Evolutionary conservation across 30 jellyfish, hydroid and myxozoan species (phyloP).

Genomic region (Cassiopea andromeda): DNA sequence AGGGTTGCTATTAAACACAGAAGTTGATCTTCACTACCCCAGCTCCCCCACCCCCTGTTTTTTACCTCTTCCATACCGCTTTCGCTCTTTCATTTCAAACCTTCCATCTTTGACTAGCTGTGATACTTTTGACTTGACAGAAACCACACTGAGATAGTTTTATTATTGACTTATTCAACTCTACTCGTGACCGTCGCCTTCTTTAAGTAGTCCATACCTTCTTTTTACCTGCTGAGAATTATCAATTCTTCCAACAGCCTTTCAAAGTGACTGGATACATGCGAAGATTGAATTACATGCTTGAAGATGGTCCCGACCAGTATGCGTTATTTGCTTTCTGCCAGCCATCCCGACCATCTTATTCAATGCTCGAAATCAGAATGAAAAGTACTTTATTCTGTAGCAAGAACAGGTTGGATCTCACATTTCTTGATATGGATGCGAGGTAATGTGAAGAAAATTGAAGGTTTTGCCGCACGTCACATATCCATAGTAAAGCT

Average conservation of each 20-base stretch:
- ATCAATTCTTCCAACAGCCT: constrained; percentile 67
- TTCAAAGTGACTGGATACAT: constrained; percentile 80
- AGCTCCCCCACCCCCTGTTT: no score
- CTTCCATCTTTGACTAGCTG: no score
- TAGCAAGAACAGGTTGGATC: constrained; percentile 91
- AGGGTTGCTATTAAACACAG: no score
- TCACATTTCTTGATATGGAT: constrained; percentile 91
- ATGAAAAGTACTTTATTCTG: constrained; percentile 93
- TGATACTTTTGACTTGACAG: no score
- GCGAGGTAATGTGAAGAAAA: constrained; percentile 67
- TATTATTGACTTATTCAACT: no score
- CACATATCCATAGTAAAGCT: no score
- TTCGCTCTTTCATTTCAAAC: no score
- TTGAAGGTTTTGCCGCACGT: no score
- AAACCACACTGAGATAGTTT: no score
- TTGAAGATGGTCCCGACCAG: constrained; percentile 61
- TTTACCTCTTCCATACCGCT: no score
- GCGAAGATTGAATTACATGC: constrained; percentile 57
- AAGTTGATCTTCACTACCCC: no score
- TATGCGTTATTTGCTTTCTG: constrained; percentile 87
- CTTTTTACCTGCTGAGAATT: neutral
- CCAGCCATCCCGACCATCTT: constrained; percentile 88
- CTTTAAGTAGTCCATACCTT: neutral
- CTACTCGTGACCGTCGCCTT: no score
- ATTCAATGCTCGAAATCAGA: constrained; percentile 85